These are phyloP conservation scores for Microctonus brassicae DNA, from an alignment of 2,888 invertebrate genomes.

Conservation along the genomic window DNA sequence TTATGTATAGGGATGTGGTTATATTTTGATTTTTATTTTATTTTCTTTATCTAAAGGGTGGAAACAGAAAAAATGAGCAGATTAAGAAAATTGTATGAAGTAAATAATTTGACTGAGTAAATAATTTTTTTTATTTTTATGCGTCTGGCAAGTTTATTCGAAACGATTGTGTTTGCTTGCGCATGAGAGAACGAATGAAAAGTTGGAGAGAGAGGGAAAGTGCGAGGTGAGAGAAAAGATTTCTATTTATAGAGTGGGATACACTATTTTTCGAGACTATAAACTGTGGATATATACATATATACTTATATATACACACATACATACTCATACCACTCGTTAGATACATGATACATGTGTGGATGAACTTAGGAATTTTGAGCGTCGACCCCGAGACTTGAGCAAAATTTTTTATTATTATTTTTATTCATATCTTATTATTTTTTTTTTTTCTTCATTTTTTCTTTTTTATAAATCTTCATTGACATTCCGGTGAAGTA, in stretches of 20 bases:
- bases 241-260: constrained; percentile 21
- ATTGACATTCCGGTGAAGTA: neutral
- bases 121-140: constrained; percentile 2
- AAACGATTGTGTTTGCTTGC: constrained; percentile 18
- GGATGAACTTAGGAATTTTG: neutral
- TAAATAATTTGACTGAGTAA: neutral
- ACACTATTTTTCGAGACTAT: constrained; percentile 13
- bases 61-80: no score
- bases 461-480: neutral
- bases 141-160: constrained; percentile 20
- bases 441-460: neutral
- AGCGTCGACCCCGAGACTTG: constrained; percentile 1
- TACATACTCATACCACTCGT: neutral
- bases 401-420: neutral
- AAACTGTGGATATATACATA: no score
- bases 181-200: neutral
- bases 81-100: neutral
- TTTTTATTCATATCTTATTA: neutral
- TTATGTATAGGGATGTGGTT: no score
- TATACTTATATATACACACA: no score
- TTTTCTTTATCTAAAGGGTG: neutral
- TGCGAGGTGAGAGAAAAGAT: neutral
- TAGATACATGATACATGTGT: neutral
- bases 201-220: neutral
- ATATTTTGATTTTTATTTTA: no score